Conservation (phyloP, 2,797 vertebrate species). For the Gambusia yucatana region DNA sequence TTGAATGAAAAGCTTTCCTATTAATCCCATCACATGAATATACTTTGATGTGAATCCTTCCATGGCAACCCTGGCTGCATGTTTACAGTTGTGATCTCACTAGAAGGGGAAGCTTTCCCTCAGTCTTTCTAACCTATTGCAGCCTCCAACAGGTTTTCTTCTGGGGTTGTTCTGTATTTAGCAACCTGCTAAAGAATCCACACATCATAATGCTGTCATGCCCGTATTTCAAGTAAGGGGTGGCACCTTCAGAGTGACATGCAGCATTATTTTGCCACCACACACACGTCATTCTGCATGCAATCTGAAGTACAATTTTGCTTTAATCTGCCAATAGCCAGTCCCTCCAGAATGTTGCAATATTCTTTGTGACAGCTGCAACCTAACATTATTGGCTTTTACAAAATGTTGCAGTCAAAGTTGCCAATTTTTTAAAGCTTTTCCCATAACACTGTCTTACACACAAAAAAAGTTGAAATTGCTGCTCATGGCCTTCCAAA, state of each 20-base stretch:
- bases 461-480: too few relatives aligned
- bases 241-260: neutral
- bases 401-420: too few relatives aligned
- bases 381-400: too few relatives aligned
- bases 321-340: neutral
- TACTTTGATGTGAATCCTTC: neutral
- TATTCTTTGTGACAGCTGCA: too few relatives aligned
- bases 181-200: neutral
- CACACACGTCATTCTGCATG: neutral
- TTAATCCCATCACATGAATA: constrained; percentile 5
- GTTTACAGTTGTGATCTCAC: neutral
- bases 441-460: too few relatives aligned
- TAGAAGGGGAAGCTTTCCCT: neutral
- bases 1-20: neutral
- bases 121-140: neutral
- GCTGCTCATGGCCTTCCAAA: too few relatives aligned
- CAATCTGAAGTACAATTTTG: neutral
- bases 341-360: too few relatives aligned
- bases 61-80: neutral
- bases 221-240: neutral
- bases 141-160: neutral
- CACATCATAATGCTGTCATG: neutral
- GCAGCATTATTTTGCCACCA: neutral
- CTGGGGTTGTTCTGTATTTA: neutral
- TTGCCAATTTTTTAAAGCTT: too few relatives aligned